These are phyloP conservation scores for Myripristis murdjan DNA, from an alignment of 2,797 vertebrate genomes.

Conservation along the genomic window DNA sequence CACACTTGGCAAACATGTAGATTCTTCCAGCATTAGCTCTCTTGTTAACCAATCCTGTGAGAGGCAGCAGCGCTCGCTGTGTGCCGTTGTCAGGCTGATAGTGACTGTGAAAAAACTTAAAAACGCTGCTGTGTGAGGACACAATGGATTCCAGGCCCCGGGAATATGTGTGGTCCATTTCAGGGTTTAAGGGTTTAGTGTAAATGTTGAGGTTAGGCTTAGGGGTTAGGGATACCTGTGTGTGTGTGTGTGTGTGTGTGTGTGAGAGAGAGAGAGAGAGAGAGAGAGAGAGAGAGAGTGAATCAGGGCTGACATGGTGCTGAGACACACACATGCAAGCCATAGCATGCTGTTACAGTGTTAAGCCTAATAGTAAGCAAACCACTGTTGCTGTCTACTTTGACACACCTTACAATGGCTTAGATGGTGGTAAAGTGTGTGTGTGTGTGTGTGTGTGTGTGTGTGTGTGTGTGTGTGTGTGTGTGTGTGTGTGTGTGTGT, in stretches of 20 bases:
- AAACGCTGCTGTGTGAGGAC: too few species aligned
- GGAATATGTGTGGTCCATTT: too few species aligned
- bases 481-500: neutral
- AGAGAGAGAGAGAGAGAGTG: neutral
- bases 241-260: slow-evolving; percentile 5
- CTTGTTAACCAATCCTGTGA: too few species aligned
- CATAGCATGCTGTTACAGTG: slow-evolving; percentile 25
- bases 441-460: slow-evolving; percentile 9
- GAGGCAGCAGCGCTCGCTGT: too few species aligned
- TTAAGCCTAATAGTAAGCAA: slow-evolving; percentile 44
- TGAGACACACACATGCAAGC: slow-evolving; percentile 37
- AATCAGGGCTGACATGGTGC: slow-evolving; percentile 7
- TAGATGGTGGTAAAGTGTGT: slow-evolving; percentile 33
- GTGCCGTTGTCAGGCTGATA: too few species aligned
- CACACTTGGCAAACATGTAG: too few species aligned
- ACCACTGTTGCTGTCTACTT: slow-evolving; percentile 46
- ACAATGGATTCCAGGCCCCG: too few species aligned
- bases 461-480: slow-evolving; percentile 11
- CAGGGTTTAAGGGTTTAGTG: too few species aligned
- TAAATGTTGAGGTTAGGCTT: too few species aligned
- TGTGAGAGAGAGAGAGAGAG: neutral
- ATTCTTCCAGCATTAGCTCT: too few species aligned
- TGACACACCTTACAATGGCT: slow-evolving; percentile 46
- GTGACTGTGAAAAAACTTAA: too few species aligned
- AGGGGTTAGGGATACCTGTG: neutral